These are phyloP conservation scores for Catocala sponsa DNA, from an alignment of 2,888 invertebrate genomes.

Conservation along the genomic window DNA sequence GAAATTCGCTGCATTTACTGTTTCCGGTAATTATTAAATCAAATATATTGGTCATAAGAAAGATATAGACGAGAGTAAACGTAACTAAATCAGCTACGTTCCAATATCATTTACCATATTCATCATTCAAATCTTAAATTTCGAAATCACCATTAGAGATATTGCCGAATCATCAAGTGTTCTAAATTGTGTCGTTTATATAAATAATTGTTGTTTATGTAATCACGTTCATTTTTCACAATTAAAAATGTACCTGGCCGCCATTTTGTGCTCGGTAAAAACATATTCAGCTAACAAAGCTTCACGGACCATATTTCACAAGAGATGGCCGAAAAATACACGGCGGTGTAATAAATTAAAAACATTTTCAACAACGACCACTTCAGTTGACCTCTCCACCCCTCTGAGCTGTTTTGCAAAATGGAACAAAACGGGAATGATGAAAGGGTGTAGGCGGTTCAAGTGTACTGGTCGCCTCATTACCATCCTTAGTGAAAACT, in stretches of 20 bases:
- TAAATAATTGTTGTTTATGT: constrained; percentile 31
- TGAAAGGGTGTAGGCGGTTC: constrained; percentile 44
- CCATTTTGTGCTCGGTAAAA: constrained; percentile 50
- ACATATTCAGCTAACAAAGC: constrained; percentile 54
- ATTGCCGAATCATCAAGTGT: not conserved
- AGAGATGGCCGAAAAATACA: constrained; percentile 63
- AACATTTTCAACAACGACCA: constrained; percentile 58
- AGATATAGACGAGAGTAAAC: too few relatives aligned
- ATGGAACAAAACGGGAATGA: constrained; percentile 21
- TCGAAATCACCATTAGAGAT: not conserved
- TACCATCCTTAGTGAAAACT: constrained; percentile 58
- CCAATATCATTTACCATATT: not conserved
- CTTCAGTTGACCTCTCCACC: constrained; percentile 32
- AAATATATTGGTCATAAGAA: too few relatives aligned
- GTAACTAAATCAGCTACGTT: too few relatives aligned
- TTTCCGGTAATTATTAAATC: too few relatives aligned
- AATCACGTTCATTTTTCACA: constrained; percentile 42
- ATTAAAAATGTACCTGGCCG: constrained; percentile 44
- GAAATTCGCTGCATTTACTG: too few relatives aligned
- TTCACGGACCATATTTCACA: constrained; percentile 62
- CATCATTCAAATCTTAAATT: not conserved
- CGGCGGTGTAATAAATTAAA: constrained; percentile 65
- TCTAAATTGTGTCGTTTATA: not conserved
- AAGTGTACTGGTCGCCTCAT: constrained; percentile 44
- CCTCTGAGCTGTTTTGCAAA: constrained; percentile 23